Conservation (phyloP, 64 coral and sea anemone genomes). For the Montipora capricornis region DNA sequence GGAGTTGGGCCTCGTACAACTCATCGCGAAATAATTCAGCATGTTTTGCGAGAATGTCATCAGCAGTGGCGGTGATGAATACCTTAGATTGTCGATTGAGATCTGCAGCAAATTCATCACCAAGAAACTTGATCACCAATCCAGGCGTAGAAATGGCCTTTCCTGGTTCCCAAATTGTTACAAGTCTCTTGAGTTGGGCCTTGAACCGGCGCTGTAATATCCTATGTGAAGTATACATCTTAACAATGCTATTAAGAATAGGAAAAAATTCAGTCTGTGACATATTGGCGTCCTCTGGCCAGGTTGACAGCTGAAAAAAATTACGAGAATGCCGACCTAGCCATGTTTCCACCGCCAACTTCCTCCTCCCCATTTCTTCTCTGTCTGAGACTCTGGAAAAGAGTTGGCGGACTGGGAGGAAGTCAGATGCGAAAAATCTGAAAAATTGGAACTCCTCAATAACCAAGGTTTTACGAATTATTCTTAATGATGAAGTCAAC, state of each 20-base stretch:
- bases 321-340: no score
- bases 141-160: background rate
- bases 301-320: no score
- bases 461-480: no score
- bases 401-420: no score
- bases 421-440: no score
- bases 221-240: background rate
- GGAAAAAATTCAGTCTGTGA: constrained; percentile 6
- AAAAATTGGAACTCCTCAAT: no score
- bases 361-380: no score
- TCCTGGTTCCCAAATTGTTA: background rate
- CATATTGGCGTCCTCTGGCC: background rate
- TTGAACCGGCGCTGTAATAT: background rate
- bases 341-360: no score
- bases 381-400: no score
- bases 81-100: constrained; percentile 10
- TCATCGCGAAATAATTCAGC: constrained; percentile 38
- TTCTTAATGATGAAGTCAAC: no score
- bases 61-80: constrained; percentile 52
- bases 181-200: background rate
- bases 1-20: constrained; percentile 25
- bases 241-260: background rate
- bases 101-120: constrained; percentile 54
- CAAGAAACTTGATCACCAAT: constrained; percentile 58
- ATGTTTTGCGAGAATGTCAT: constrained; percentile 41